A percentile compares a stretch with the other conserved stretches of the same genome.
Evolutionary conservation across 64 coral and sea anemone species (phyloP).

Genomic region (Actinia tenebrosa): DNA sequence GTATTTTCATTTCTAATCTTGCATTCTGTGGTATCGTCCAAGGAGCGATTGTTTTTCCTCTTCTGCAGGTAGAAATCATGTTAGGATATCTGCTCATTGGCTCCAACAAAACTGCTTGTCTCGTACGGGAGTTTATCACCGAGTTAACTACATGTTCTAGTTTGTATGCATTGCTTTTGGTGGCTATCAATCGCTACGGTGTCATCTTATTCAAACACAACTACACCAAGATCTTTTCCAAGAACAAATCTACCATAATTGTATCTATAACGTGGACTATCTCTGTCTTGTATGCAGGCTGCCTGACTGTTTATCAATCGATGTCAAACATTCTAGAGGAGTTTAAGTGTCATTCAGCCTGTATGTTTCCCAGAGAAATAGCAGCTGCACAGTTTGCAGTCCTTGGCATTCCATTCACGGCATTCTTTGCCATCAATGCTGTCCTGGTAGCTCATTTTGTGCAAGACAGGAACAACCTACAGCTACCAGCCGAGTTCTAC

Average conservation of each 20-base stretch:
- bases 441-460: constrained; percentile 34
- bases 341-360: background rate
- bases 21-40: constrained; percentile 22
- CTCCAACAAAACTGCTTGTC: background rate
- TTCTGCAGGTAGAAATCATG: constrained; percentile 19
- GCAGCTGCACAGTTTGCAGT: constrained; percentile 43
- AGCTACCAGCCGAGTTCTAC: constrained; percentile 48
- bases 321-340: background rate
- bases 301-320: constrained; percentile 16
- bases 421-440: constrained; percentile 12
- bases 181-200: background rate
- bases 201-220: constrained; percentile 19
- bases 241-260: background rate
- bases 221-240: background rate
- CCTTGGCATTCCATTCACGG: constrained; percentile 26
- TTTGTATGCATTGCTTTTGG: constrained; percentile 7
- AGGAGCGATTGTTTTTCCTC: constrained; percentile 16
- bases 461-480: constrained; percentile 28
- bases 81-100: background rate
- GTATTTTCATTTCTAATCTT: constrained; percentile 27
- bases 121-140: constrained; percentile 7
- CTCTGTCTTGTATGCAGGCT: constrained; percentile 14
- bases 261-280: constrained; percentile 23
- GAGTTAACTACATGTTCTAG: background rate
- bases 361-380: background rate